Percentiles rank a stretch among this genome's conserved stretches.
phyloP scores from a whole-genome alignment of 1,140 invertebrate genomes.

The Aleiodes sp. region DNA sequence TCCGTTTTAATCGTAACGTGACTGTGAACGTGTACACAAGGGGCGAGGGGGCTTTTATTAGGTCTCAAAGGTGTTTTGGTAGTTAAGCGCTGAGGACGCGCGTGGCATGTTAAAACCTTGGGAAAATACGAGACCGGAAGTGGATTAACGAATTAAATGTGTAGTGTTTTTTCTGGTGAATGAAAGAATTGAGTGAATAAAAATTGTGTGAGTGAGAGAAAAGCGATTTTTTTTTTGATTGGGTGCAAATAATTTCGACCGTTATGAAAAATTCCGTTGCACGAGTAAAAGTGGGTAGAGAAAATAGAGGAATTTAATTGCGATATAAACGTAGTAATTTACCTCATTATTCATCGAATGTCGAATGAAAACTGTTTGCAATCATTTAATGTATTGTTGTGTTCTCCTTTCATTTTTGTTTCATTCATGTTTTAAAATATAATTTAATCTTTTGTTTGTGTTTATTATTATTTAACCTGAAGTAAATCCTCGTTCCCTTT shows the following conservation, averaged over 20 bases:
- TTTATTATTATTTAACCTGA: constrained; percentile 27
- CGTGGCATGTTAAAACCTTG: background rate
- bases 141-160: too few species aligned
- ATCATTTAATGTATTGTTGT: constrained; percentile 21
- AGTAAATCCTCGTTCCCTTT: background rate
- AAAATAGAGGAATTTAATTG: constrained; percentile 45
- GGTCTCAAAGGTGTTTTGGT: background rate
- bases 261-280: too few species aligned
- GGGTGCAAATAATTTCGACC: too few species aligned
- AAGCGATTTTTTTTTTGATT: too few species aligned
- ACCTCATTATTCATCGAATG: constrained; percentile 55
- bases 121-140: too few species aligned
- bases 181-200: too few species aligned
- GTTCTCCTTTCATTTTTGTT: constrained; percentile 17
- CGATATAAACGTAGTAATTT: too few species aligned
- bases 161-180: too few species aligned
- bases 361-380: constrained; percentile 44
- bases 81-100: background rate
- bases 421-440: constrained; percentile 38
- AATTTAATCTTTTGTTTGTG: constrained; percentile 31
- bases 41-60: background rate
- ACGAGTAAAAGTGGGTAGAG: constrained; percentile 3
- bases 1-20: constrained; percentile 35
- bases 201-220: too few species aligned
- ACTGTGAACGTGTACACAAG: constrained; percentile 25